Conservation (phyloP, 2,113 vertebrate species). For the Rhabdornis inornatus region DNA sequence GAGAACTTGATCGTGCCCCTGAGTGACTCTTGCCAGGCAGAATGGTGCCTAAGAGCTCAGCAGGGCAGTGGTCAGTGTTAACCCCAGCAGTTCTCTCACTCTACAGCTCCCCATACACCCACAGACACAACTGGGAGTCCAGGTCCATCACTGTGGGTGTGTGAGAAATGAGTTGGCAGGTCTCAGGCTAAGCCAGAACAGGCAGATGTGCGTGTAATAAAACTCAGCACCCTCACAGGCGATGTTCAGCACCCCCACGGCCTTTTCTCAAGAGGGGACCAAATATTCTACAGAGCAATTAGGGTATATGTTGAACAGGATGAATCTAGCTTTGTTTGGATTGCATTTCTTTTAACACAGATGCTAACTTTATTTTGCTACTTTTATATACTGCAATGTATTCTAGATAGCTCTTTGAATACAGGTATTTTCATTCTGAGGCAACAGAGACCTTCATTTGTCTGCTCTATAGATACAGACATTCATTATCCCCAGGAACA, state of each 20-base stretch:
- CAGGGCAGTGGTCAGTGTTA: background rate
- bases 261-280: background rate
- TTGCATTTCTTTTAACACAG: background rate
- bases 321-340: background rate
- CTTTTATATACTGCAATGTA: background rate
- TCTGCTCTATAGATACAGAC: background rate
- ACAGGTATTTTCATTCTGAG: background rate
- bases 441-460: background rate
- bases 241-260: background rate
- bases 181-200: background rate
- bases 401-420: background rate
- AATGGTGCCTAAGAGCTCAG: background rate
- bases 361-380: background rate
- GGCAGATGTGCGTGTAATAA: background rate
- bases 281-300: background rate
- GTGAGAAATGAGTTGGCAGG: background rate
- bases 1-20: background rate
- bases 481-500: constrained; percentile 18
- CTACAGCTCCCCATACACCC: rapidly evolving
- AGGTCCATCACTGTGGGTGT: background rate
- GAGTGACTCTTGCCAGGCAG: background rate
- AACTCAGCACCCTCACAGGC: background rate
- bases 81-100: background rate
- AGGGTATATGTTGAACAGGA: background rate
- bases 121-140: rapidly evolving